A percentile compares a stretch with the other conserved stretches of the same genome.
These are phyloP conservation scores for Vanessa cardui DNA, from an alignment of 2,888 invertebrate genomes.

Conservation along the genomic window DNA sequence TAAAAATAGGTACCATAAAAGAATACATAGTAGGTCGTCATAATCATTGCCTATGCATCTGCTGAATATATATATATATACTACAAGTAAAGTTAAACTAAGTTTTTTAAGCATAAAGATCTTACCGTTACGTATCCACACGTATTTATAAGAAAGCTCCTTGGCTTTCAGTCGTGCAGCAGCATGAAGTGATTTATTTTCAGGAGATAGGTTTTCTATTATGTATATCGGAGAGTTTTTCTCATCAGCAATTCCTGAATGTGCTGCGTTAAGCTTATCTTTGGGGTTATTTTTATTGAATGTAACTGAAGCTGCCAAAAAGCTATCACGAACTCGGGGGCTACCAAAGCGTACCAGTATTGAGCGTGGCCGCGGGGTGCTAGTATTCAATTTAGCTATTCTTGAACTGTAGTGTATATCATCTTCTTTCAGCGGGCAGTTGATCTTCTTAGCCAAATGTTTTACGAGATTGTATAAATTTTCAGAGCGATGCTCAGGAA, in stretches of 20 bases:
- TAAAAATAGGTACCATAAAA: too few species aligned
- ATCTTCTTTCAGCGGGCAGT: constrained; percentile 30
- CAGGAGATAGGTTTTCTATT: constrained; percentile 17
- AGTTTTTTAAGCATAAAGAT: too few species aligned
- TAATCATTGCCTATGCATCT: too few species aligned
- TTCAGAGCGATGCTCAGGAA: background rate
- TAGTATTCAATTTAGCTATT: constrained; percentile 29
- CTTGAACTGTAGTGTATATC: constrained; percentile 34
- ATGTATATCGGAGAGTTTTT: constrained; percentile 20
- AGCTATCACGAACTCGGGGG: constrained; percentile 18
- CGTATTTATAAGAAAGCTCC: background rate
- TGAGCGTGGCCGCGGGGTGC: constrained; percentile 29
- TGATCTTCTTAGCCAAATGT: constrained; percentile 31
- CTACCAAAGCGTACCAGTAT: constrained; percentile 23
- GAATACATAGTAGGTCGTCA: too few species aligned
- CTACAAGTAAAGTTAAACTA: too few species aligned
- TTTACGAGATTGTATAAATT: constrained; percentile 17
- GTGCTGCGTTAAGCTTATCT: constrained; percentile 1
- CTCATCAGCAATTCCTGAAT: constrained; percentile 7
- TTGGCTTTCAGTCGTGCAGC: constrained; percentile 6
- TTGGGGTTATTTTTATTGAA: constrained; percentile 30
- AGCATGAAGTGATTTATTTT: constrained; percentile 14
- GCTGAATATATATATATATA: too few species aligned
- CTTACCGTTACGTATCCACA: background rate
- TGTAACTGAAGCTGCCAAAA: constrained; percentile 23